Percentiles rank a stretch among this genome's conserved stretches.
Conservation (phyloP, 2,888 invertebrate genomes). For the Agonopterix heracliana region DNA sequence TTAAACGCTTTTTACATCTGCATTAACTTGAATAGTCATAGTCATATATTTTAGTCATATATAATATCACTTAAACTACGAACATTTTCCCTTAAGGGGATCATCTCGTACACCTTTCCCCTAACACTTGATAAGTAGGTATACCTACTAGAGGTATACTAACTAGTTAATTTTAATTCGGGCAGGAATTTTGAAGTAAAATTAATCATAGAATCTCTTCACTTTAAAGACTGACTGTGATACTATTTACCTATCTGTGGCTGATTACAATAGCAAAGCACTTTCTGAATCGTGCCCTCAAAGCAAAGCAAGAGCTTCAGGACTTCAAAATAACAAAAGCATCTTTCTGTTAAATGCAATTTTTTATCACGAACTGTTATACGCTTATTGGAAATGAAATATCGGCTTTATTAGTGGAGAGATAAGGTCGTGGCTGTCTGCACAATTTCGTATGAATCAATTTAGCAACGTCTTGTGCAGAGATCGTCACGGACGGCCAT, state of each 20-base stretch:
- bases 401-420: not conserved
- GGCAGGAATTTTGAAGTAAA: too few species aligned
- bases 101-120: too few species aligned
- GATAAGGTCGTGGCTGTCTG: not conserved
- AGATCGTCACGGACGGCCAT: conserved; percentile 12
- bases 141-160: too few species aligned
- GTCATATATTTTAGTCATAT: too few species aligned
- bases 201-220: too few species aligned
- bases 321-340: not conserved
- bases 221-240: too few species aligned
- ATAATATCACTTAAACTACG: too few species aligned
- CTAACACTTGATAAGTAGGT: too few species aligned
- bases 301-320: conserved; percentile 2
- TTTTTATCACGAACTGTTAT: conserved; percentile 1
- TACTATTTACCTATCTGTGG: not conserved
- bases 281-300: conserved; percentile 11
- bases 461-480: conserved; percentile 6
- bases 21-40: too few species aligned
- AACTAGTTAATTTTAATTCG: too few species aligned
- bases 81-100: too few species aligned
- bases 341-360: not conserved
- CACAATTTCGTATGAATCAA: conserved; percentile 1
- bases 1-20: too few species aligned
- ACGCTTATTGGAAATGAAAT: not conserved
- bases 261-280: not conserved